Evolutionary conservation across 2,797 vertebrate genomes (phyloP).

Genomic region (Lates japonicus): DNA sequence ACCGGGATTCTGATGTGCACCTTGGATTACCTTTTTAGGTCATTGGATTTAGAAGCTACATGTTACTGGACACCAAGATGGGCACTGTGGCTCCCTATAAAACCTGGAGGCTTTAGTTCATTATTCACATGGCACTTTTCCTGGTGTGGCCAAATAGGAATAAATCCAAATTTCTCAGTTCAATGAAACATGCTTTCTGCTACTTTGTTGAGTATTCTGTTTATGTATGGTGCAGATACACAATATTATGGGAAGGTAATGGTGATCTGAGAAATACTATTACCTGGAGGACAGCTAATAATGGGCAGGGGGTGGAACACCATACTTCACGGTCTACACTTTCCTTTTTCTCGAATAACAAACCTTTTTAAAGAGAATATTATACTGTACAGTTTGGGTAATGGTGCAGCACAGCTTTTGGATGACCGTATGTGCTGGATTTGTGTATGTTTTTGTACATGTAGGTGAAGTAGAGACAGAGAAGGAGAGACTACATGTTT

Average conservation of each 20-base stretch:
- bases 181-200: constrained; percentile 76
- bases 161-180: constrained; percentile 55
- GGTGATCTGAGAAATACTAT: constrained; percentile 50
- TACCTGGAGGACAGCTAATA: constrained; percentile 29
- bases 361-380: constrained; percentile 46
- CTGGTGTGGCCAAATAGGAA: constrained; percentile 31
- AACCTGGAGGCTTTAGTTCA: constrained; percentile 1
- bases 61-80: constrained; percentile 32
- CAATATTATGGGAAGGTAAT: constrained; percentile 51
- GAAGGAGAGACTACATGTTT: constrained; percentile 55
- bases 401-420: constrained; percentile 57
- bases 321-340: constrained; percentile 28
- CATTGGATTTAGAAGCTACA: constrained; percentile 46
- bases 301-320: constrained; percentile 13
- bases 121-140: constrained; percentile 27
- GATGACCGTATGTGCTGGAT: constrained; percentile 40
- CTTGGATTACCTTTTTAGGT: constrained; percentile 29
- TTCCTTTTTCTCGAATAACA: constrained; percentile 39
- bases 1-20: constrained; percentile 14
- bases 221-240: constrained; percentile 58
- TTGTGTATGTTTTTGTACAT: constrained; percentile 49
- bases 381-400: constrained; percentile 55
- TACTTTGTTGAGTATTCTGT: constrained; percentile 56
- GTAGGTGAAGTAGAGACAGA: constrained; percentile 49
- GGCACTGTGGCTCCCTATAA: constrained; percentile 10